These are phyloP conservation scores for Hirtodrosophila confusa DNA, from an alignment of 2,888 invertebrate species.

Conservation along the genomic window DNA sequence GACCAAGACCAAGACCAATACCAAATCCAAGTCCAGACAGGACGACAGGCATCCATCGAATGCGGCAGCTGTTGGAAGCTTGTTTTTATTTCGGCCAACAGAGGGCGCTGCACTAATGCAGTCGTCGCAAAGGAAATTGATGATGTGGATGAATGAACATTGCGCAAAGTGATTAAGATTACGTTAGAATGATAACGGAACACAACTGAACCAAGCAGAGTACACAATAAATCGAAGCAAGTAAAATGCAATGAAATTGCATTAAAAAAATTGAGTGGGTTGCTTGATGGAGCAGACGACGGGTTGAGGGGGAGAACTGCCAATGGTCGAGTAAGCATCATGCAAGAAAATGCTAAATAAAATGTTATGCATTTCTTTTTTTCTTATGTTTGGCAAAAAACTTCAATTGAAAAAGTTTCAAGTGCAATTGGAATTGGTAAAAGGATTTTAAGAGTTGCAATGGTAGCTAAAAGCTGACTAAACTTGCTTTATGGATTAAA, in stretches of 20 bases:
- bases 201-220: constrained; percentile 28
- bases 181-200: constrained; percentile 76
- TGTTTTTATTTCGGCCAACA: constrained; percentile 38
- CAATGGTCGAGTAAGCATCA: constrained; percentile 35
- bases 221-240: constrained; percentile 62
- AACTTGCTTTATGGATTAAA: not conserved
- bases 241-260: constrained; percentile 61
- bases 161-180: constrained; percentile 83
- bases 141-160: constrained; percentile 83
- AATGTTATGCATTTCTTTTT: constrained; percentile 8
- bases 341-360: constrained; percentile 35
- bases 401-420: constrained; percentile 11
- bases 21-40: constrained; percentile 14
- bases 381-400: not conserved
- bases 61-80: constrained; percentile 18
- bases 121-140: constrained; percentile 79
- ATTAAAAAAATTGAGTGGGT: constrained; percentile 47
- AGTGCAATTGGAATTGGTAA: constrained; percentile 8
- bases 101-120: constrained; percentile 61
- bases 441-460: constrained; percentile 3
- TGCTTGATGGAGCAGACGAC: not conserved
- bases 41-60: constrained; percentile 48
- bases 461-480: constrained; percentile 1
- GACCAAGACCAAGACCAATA: not conserved
- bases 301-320: constrained; percentile 6